Conservation (phyloP, 92 coral and sea anemone species). For the Phenganax subtilis region DNA sequence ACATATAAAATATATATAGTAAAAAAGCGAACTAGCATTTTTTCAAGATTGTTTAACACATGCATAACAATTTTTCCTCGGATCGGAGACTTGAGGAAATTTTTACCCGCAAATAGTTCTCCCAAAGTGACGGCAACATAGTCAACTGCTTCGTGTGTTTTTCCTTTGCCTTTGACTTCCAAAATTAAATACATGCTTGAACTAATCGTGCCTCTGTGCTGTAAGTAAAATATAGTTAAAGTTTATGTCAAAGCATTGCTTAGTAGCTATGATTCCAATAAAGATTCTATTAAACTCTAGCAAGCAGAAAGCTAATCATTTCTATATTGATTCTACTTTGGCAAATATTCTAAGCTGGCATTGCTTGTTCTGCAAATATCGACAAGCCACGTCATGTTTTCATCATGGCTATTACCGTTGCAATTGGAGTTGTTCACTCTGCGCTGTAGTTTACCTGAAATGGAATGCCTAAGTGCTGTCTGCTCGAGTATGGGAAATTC, state of each 20-base stretch:
- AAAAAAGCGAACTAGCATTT: neutral
- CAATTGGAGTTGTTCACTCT: too few relatives aligned
- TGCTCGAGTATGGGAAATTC: slow-evolving; percentile 8
- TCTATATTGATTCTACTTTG: neutral
- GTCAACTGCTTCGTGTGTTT: slow-evolving; percentile 20
- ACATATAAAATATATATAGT: neutral
- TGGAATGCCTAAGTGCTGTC: slow-evolving; percentile 19
- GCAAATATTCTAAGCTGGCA: too few relatives aligned
- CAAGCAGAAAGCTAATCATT: neutral
- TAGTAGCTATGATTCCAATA: too few relatives aligned
- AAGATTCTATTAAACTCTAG: too few relatives aligned
- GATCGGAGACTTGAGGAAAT: too few relatives aligned
- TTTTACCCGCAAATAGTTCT: slow-evolving; percentile 33
- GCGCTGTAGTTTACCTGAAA: slow-evolving; percentile 5
- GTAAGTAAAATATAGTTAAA: neutral
- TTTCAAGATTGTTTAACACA: neutral
- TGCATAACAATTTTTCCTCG: neutral
- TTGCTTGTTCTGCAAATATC: too few relatives aligned
- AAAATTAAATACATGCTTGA: slow-evolving; percentile 17
- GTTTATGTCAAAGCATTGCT: neutral
- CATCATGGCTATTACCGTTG: too few relatives aligned
- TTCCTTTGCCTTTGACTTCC: slow-evolving; percentile 35
- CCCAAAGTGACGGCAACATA: slow-evolving; percentile 17
- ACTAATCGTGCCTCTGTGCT: slow-evolving; percentile 30
- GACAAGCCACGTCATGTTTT: too few relatives aligned